Percentiles rank a stretch among this genome's conserved stretches.
phyloP scores from a whole-genome alignment of 2,113 vertebrate genomes.

The Rhodinocichla rosea region DNA sequence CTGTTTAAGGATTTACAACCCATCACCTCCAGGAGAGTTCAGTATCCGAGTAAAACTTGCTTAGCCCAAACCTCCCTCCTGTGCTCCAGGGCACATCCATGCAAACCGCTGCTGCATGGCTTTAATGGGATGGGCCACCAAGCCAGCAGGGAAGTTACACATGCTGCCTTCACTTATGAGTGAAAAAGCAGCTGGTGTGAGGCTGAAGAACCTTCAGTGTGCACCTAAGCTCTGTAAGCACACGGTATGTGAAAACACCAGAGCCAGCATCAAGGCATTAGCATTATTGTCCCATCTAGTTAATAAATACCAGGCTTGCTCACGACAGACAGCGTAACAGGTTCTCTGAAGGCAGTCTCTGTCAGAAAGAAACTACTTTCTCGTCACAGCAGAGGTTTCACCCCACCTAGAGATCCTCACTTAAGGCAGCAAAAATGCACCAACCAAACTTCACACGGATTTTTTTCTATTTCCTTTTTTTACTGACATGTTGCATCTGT shows the following conservation, averaged over 20 bases:
- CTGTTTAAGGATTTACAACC: background rate
- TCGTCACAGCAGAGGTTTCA: background rate
- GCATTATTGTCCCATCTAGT: background rate
- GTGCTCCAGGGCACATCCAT: background rate
- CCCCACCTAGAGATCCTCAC: background rate
- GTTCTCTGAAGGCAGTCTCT: background rate
- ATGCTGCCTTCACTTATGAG: accelerated
- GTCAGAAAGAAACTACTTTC: background rate
- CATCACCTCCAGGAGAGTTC: background rate
- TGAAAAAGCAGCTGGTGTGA: background rate
- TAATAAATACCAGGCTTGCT: background rate
- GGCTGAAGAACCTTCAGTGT: background rate
- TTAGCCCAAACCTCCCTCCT: background rate
- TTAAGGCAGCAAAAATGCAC: background rate
- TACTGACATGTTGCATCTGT: background rate
- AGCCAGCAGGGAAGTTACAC: background rate
- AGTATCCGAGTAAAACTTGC: background rate
- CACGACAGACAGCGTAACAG: accelerated
- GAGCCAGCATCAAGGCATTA: background rate
- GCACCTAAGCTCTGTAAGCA: background rate
- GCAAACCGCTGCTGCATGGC: accelerated
- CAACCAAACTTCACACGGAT: background rate
- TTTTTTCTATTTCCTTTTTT: background rate
- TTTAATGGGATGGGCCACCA: background rate
- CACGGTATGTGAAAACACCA: accelerated